These are phyloP conservation scores for Cataglyphis rosenhaueri DNA, from an alignment of 2,888 invertebrate species.

Conservation along the genomic window DNA sequence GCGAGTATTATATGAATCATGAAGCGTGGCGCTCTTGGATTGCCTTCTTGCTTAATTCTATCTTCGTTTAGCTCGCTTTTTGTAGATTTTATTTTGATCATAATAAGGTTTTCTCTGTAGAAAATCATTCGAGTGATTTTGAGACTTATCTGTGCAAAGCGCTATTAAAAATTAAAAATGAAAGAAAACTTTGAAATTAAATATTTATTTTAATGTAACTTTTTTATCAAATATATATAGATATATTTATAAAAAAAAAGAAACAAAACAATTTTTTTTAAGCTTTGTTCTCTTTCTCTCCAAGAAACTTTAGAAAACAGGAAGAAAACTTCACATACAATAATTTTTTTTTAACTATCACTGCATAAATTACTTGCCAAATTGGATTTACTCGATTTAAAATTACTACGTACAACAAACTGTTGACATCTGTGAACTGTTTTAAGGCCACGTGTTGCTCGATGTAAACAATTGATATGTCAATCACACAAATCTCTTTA, in stretches of 20 bases:
- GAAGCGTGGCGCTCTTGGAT: conserved; percentile 8
- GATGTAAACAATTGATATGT: conserved; percentile 17
- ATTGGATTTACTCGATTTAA: conserved; percentile 2
- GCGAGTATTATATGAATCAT: conserved; percentile 6
- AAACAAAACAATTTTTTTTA: background rate
- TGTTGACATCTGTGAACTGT: conserved; percentile 8
- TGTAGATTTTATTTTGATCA: conserved; percentile 16
- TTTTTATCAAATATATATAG: background rate
- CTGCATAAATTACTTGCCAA: background rate
- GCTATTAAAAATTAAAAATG: background rate
- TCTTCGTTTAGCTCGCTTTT: conserved; percentile 8
- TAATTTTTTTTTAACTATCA: background rate
- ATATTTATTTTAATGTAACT: background rate
- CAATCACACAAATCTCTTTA: background rate
- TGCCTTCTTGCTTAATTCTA: conserved; percentile 28
- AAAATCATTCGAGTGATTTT: conserved; percentile 3
- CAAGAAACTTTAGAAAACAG: background rate
- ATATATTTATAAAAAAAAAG: background rate
- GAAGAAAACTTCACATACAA: background rate
- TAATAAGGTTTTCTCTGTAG: conserved; percentile 1
- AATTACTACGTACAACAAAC: background rate
- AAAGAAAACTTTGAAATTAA: conserved; percentile 7
- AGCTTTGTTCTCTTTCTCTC: background rate
- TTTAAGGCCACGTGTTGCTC: conserved; percentile 36
- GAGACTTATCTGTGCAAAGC: background rate